Evolutionary conservation across 2,888 invertebrate species (phyloP), one percentile per base, ranked within the genome.

Genomic region (Drosophila neonasuta): DNA sequence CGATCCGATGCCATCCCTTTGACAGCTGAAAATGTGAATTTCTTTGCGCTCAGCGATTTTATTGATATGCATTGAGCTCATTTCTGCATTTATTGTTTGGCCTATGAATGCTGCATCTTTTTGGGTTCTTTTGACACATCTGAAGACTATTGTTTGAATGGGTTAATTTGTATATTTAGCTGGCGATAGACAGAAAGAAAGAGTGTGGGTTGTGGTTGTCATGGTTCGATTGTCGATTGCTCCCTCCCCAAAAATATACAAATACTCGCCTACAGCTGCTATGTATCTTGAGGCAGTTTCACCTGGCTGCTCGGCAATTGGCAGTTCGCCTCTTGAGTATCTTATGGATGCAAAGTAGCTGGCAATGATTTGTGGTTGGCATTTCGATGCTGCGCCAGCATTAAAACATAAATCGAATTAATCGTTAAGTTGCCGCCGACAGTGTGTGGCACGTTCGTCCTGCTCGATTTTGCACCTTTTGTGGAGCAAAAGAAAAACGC

Each of bases 91-190:
- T 56, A 68, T 83, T 83, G 80, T 86, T 69, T 71, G 71, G 32
- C 64, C 54, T 68, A 29, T 56, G 46, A 68, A 64, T 46, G 41
- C 41, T 64, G 54, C 30, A 46, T 52, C 54, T 41, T 32, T 67
- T 32, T 67, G 61, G 58, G 45, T 46, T 65, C 75, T 69, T 72
- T 74, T 87, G 72, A 86, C 86, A 82, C 86, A 77, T 79, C 71
- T 65, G 58, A 74, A 74, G 64, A 63, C 65, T 56, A 44, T 81
- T 86, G 78, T 79, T 73, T 71, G 78, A 80, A 80, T 73, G 87
- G 86, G 86, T 84, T 84, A 87, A 84, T 84, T 84, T 84, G 83
- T 87, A 76, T 86, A 80, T 80, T 83, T 87, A 84, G 72, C 69
- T 55, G 71, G 24, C 24, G 24, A 6, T 6, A 24, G 24, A 1